A percentile compares a stretch with the other conserved stretches of the same genome.
Conservation (phyloP, 2,797 vertebrate species). For the Crenuchus spilurus region DNA sequence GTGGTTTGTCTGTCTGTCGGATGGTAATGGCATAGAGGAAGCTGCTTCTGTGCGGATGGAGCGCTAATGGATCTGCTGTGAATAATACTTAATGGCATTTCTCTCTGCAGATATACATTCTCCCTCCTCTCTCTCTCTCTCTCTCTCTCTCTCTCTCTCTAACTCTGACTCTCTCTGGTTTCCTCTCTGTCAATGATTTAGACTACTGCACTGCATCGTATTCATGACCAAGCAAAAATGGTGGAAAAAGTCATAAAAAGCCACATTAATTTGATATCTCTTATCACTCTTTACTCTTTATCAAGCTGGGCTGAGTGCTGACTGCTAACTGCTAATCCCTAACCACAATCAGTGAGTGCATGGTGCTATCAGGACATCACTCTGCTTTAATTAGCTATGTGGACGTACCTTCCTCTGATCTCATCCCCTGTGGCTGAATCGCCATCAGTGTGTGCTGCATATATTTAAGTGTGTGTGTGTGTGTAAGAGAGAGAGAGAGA, state of each 20-base stretch:
- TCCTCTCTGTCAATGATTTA: neutral
- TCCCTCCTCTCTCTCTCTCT: neutral
- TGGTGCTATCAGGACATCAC: constrained; percentile 46
- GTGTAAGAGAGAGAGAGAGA: constrained; percentile 19
- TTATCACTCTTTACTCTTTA: neutral
- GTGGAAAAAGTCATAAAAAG: neutral
- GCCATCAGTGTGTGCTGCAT: neutral
- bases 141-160: neutral
- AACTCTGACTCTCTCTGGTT: neutral
- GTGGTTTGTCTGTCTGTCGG: constrained; percentile 44
- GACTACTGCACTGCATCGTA: neutral
- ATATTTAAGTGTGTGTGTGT: constrained; percentile 1
- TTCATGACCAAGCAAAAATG: constrained; percentile 25
- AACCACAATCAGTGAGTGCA: constrained; percentile 16
- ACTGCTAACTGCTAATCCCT: constrained; percentile 29
- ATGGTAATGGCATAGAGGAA: constrained; percentile 33
- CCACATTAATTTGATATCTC: constrained; percentile 23
- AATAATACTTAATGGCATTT: constrained; percentile 40
- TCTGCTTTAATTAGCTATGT: constrained; percentile 54
- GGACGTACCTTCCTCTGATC: constrained; percentile 48
- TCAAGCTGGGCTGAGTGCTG: neutral
- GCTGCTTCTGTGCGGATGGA: constrained; percentile 14
- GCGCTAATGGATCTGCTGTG: constrained; percentile 38
- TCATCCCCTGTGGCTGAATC: constrained; percentile 51
- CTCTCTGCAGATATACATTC: neutral